Conservation (phyloP, 1,140 invertebrate species). For the Kradibia gibbosae region DNA sequence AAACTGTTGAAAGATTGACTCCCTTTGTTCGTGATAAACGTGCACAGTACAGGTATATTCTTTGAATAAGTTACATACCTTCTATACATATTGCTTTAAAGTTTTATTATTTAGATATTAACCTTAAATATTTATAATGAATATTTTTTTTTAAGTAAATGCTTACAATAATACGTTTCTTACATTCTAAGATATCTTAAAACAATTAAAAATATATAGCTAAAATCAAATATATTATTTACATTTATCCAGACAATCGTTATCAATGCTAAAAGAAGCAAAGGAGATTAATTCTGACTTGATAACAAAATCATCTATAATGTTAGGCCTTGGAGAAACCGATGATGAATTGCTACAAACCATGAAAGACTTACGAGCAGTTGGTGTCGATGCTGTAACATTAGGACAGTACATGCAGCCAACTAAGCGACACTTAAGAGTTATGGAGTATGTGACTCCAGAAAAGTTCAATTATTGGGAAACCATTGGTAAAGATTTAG, state of each 20-base stretch:
- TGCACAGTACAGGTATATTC: conserved; percentile 78
- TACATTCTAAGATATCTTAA: too few species aligned
- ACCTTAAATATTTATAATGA: too few species aligned
- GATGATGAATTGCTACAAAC: conserved; percentile 92
- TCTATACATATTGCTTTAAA: too few species aligned
- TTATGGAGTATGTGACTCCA: conserved; percentile 97
- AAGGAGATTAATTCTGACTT: conserved; percentile 86
- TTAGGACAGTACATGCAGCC: conserved; percentile 99
- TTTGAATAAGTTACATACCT: neutral
- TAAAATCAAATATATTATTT: conserved; percentile 35
- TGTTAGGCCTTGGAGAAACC: conserved; percentile 97
- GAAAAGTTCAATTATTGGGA: conserved; percentile 96
- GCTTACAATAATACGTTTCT: too few species aligned
- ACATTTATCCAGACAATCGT: conserved; percentile 80
- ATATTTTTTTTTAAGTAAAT: too few species aligned
- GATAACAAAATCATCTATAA: conserved; percentile 98
- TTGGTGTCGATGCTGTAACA: conserved; percentile 94
- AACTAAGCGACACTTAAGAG: conserved; percentile 95
- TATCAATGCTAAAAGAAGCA: conserved; percentile 86
- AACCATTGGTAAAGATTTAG: conserved; percentile 85
- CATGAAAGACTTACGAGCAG: conserved; percentile 84
- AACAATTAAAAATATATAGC: too few species aligned
- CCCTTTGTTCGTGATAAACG: conserved; percentile 94
- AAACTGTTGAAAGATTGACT: conserved; percentile 92
- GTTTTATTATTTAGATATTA: too few species aligned